A percentile compares a stretch with the other conserved stretches of the same genome.
Conservation (phyloP, 1,140 invertebrate genomes). For the Dendroctonus valens region DNA sequence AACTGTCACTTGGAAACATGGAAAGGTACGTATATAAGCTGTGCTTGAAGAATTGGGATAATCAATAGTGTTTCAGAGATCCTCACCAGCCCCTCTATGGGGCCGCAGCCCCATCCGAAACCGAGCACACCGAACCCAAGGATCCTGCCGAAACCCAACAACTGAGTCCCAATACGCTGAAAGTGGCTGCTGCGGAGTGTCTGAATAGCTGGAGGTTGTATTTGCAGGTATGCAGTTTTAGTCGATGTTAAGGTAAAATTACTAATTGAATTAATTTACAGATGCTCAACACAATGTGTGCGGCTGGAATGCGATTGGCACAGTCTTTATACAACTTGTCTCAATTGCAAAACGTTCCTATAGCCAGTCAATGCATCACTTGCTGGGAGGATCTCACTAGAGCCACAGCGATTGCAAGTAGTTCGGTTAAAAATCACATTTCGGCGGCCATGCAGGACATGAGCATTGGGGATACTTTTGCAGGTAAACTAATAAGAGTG, state of each 20-base stretch:
- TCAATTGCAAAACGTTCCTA: slow-evolving; percentile 56
- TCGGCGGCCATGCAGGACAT: slow-evolving; percentile 61
- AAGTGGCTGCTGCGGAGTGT: slow-evolving; percentile 61
- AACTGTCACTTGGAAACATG: too few species aligned
- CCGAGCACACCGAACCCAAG: slow-evolving; percentile 30
- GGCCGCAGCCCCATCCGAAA: background rate
- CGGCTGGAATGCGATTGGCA: slow-evolving; percentile 58
- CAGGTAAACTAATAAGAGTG: slow-evolving; percentile 18
- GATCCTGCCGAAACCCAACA: slow-evolving; percentile 42
- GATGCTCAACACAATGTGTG: slow-evolving; percentile 62
- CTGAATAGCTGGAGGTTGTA: slow-evolving; percentile 64
- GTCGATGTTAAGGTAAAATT: slow-evolving; percentile 12
- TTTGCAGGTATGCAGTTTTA: slow-evolving; percentile 54
- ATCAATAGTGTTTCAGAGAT: background rate
- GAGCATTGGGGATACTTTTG: slow-evolving; percentile 51
- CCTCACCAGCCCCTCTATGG: slow-evolving; percentile 10
- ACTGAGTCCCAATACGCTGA: slow-evolving; percentile 49
- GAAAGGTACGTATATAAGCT: too few species aligned
- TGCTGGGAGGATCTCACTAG: slow-evolving; percentile 62
- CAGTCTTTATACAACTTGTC: slow-evolving; percentile 57
- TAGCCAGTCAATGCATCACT: slow-evolving; percentile 57
- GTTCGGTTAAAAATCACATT: slow-evolving; percentile 62
- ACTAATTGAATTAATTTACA: slow-evolving; percentile 38
- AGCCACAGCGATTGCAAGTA: slow-evolving; percentile 61
- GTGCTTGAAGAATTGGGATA: too few species aligned